Evolutionary conservation across 2,113 vertebrate genomes (phyloP).

Genomic region (Micromys minutus): DNA sequence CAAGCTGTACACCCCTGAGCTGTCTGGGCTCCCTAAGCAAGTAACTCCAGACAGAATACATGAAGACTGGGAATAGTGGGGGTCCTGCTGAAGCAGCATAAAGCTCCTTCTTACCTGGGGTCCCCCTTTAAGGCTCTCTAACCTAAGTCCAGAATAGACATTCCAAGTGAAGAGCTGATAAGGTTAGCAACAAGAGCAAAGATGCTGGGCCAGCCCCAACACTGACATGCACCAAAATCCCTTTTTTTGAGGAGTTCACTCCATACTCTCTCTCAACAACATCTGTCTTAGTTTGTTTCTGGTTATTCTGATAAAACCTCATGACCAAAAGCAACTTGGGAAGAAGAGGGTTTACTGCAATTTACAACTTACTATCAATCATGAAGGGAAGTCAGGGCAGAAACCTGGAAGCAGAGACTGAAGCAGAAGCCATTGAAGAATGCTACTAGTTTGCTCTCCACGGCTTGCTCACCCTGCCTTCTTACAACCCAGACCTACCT

Average conservation of each 20-base stretch:
- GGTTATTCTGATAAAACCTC: not conserved
- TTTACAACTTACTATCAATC: not conserved
- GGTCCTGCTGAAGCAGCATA: not conserved
- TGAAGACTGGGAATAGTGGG: not conserved
- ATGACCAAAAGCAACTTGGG: not conserved
- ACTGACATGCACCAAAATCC: not conserved
- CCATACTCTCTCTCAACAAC: no score
- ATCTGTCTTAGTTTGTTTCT: not conserved
- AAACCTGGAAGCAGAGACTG: not conserved
- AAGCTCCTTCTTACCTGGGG: not conserved
- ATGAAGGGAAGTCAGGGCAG: not conserved
- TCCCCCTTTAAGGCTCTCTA: not conserved
- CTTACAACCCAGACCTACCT: not conserved
- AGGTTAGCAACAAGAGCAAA: not conserved
- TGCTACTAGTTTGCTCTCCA: not conserved
- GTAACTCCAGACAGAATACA: not conserved
- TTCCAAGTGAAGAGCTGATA: not conserved
- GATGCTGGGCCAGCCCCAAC: not conserved
- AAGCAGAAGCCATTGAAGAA: not conserved
- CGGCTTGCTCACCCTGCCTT: not conserved
- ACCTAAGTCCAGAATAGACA: not conserved
- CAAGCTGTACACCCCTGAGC: not conserved
- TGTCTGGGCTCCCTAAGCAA: not conserved
- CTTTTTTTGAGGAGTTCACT: not conserved
- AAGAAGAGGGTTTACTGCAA: not conserved